Base-by-base conservation (phyloP, 2,888 invertebrate species). In the Ditylenchus weischeri region DNA sequence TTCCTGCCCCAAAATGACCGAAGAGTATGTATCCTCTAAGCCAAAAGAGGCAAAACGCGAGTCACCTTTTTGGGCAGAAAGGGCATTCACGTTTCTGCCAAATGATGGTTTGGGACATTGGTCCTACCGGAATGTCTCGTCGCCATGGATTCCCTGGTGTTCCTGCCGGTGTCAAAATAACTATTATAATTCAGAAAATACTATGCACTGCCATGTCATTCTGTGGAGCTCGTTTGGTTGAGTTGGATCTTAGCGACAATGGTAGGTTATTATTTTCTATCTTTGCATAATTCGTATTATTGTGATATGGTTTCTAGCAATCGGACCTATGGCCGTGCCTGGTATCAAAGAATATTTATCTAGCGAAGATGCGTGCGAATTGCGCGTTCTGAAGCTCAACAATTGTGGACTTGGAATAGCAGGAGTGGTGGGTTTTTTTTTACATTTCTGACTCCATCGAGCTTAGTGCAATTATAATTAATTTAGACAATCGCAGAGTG, bases 401-500 rank as follows among this genome's bases (percentile, higher is more conserved):
- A 98, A 98, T 84, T 94, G 93, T 83, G 96, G 96, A 0, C 86
- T 96, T 11, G 96, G 96, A 7, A 90, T 91, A 64, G 96, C 95
- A 11, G 94, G 91, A 4, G 88, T 86, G 83, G 87, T 87, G 74
- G 54, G 62, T 66, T n/a, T 50, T 36, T n/a, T n/a, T 18, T 35
- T 10, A n/a, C 23, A 35, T 50, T 36, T 49, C 43, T 4, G 7
- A 3, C 38, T 18, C n/a, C 4, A 66, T 11, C 29, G 29, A 29
- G 29, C 29, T 4, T 29, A 29, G 29, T 4, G 29, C 2, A 5
- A 29, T 29, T 29, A 29, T 29, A 2, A 5, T 69, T 65, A n/a
- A 57, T 64, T 36, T 51, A 76, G 76, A 75, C 69, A 0, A 59
- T 77, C 18, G 79, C 79, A 15, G 63, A 70, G 15, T 73, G 74